These are phyloP conservation scores for Paradoxurus hermaphroditus DNA, from an alignment of 2,113 vertebrate genomes.

Conservation along the genomic window DNA sequence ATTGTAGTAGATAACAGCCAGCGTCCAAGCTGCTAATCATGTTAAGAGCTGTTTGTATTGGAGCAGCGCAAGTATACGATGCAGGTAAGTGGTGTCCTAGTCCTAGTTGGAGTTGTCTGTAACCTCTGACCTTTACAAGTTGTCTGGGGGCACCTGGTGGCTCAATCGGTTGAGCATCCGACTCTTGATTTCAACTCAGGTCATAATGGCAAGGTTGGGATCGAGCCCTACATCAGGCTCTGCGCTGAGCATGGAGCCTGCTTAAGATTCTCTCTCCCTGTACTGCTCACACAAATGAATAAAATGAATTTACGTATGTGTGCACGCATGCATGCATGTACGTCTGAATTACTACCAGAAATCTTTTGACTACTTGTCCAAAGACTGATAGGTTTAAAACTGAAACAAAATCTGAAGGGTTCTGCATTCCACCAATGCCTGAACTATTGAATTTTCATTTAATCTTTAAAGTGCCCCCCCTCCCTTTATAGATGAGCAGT, in stretches of 20 bases:
- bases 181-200: no score
- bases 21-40: neutral
- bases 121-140: neutral
- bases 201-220: no score
- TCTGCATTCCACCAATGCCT: neutral
- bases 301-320: no score
- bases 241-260: no score
- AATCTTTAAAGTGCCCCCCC: neutral
- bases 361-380: neutral
- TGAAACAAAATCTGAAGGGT: neutral
- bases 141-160: no score
- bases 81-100: fast-evolving
- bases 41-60: neutral
- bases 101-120: neutral
- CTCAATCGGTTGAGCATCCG: no score
- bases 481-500: no score
- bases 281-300: no score
- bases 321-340: no score
- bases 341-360: neutral
- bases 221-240: no score
- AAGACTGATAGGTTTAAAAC: neutral
- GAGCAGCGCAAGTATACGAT: fast-evolving
- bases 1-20: fast-evolving
- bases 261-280: no score
- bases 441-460: neutral